Conservation (phyloP, 2,797 vertebrate genomes). For the Sphenodon punctatus region DNA sequence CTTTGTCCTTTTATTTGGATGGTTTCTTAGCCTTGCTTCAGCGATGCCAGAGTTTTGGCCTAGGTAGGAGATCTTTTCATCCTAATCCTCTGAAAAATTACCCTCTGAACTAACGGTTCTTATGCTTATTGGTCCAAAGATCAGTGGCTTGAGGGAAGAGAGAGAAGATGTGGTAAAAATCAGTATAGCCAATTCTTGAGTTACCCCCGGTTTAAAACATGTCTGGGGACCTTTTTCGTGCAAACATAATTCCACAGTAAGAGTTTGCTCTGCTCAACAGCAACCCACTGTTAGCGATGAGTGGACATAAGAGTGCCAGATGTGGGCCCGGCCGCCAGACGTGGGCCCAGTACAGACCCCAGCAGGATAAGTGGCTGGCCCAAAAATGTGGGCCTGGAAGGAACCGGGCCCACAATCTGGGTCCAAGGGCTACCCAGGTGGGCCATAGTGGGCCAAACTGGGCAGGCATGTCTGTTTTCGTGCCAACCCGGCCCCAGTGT, state of each 20-base stretch:
- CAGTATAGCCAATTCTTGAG: background rate
- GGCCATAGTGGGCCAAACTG: no score
- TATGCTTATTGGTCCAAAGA: background rate
- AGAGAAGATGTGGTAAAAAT: background rate
- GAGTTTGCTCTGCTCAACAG: background rate
- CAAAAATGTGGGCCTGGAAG: no score
- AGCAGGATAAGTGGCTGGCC: no score
- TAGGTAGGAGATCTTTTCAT: background rate
- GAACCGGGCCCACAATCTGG: no score
- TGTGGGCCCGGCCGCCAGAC: no score
- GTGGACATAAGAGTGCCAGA: background rate
- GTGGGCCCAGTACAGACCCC: no score
- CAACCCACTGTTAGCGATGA: fast-evolving
- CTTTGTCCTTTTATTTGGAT: background rate
- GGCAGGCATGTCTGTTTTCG: no score
- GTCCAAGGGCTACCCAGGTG: no score
- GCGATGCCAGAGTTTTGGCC: background rate
- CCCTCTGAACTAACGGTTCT: background rate
- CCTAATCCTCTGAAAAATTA: background rate
- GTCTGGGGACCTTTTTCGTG: background rate
- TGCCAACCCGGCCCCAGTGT: no score
- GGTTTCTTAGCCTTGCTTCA: background rate
- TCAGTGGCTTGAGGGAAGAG: background rate
- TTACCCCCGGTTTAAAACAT: background rate
- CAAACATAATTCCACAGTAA: background rate